Percentiles rank a stretch among this genome's conserved stretches.
Evolutionary conservation across 2,888 invertebrate genomes (phyloP).

Genomic region (Diadegma fenestrale): DNA sequence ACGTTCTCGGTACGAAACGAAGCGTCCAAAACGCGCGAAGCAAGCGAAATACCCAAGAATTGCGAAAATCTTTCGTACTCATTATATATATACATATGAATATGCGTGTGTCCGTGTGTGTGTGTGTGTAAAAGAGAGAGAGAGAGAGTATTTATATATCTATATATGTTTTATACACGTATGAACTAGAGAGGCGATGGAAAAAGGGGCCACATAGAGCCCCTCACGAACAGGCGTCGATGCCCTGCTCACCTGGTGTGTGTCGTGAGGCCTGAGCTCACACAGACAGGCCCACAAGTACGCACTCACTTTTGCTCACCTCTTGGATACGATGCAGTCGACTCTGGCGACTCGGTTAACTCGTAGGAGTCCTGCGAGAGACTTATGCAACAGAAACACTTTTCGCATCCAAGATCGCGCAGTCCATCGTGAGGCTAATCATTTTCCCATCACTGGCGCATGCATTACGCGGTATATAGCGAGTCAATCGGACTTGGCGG

Average conservation of each 20-base stretch:
- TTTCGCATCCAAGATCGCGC: constrained; percentile 60
- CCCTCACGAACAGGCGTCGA: constrained; percentile 16
- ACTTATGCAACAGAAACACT: constrained; percentile 60
- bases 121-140: too few relatives aligned
- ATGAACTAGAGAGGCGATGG: constrained; percentile 66
- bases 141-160: constrained; percentile 25
- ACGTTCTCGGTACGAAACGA: constrained; percentile 57
- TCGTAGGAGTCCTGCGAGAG: constrained; percentile 10
- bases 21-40: constrained; percentile 79
- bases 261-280: constrained; percentile 10
- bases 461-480: background rate
- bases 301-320: constrained; percentile 29
- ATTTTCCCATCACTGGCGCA: constrained; percentile 17
- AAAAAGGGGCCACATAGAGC: constrained; percentile 69
- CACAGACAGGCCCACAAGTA: background rate
- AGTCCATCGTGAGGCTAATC: constrained; percentile 56
- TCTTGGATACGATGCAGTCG: constrained; percentile 5
- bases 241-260: constrained; percentile 26
- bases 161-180: constrained; percentile 2
- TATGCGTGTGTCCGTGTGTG: too few relatives aligned
- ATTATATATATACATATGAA: constrained; percentile 75
- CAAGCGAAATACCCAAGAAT: constrained; percentile 81
- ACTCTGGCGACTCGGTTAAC: constrained; percentile 4
- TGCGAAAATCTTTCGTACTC: constrained; percentile 77
- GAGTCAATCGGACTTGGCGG: background rate